Evolutionary conservation across 2,797 vertebrate genomes (phyloP), one percentile per base, ranked within the genome.

Genomic region (Percopsis omiscomaycus): DNA sequence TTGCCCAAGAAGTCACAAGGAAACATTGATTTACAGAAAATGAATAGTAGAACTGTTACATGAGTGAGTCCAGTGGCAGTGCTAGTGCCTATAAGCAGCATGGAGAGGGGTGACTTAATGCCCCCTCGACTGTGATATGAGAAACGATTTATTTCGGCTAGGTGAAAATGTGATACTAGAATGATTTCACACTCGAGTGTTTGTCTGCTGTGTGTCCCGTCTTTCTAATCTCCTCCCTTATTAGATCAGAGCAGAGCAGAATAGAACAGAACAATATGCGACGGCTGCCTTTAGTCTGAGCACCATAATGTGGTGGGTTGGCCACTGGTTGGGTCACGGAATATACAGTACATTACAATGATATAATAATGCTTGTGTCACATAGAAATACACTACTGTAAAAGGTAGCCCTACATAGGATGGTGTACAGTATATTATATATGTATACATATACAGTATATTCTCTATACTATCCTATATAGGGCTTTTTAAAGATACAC

Each of bases 61-160:
- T 22, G 22, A 22, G 64, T 64, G 53, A 11, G 29, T 71, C 77
- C 80, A 75, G 75, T 84, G 72, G 68, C 68, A 74, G 56, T 58
- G 42, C 2, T n/a, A 42, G 15, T 22, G 22, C 42, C 30, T 15
- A 8, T 65, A 47, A 87, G 74, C 81, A 84, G 65, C 22, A 28
- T 52, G 50, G 11, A 10, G 50, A 27, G 37, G 8, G 37, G 6
- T 9, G 42, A 49, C 22, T n/a, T 42, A 58, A 63, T 9, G 49
- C 5, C 5, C 5, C 14, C 46, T 3, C 22, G 50, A 22, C 15
- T 51, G 57, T 27, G 12, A 50, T 42, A 28, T 44, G 14, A 15
- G 15, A 29, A n/a, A 16, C 6, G 5, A 22, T 51, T 16, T 59
- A 55, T 59, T 46, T 44, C 13, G 14, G 3, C 3, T 3, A n/a